These are phyloP conservation scores for Bothrops alternatus DNA, from an alignment of 2,797 vertebrate genomes.

Conservation along the genomic window DNA sequence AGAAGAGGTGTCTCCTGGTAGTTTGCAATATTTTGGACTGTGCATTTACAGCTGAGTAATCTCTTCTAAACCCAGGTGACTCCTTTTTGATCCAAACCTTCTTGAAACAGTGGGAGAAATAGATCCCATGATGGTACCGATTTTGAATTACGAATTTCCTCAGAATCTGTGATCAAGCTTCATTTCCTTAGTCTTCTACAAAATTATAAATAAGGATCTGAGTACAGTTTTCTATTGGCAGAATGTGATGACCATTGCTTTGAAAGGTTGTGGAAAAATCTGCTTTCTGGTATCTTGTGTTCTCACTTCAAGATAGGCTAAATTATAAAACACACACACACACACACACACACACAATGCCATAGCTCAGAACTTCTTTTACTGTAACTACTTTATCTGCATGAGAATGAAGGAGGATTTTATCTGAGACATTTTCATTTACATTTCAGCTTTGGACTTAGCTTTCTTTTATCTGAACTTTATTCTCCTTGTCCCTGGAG, in stretches of 20 bases:
- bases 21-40: neutral
- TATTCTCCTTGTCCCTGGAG: neutral
- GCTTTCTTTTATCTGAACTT: neutral
- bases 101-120: neutral
- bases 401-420: neutral
- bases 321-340: too few species aligned
- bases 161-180: neutral
- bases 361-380: neutral
- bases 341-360: neutral
- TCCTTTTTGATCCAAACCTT: neutral
- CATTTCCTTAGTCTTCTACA: neutral
- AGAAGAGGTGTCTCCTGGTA: neutral
- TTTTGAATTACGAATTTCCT: neutral
- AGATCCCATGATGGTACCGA: neutral
- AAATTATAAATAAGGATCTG: neutral
- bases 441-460: neutral
- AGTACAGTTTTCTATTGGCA: neutral
- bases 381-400: neutral
- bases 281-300: neutral
- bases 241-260: neutral
- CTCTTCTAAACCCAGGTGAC: neutral
- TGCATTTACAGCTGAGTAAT: neutral
- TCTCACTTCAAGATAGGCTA: neutral
- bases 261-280: neutral
- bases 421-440: neutral